Base-by-base conservation (phyloP, 1,140 invertebrate species). In the Polypedilum vanderplanki region DNA sequence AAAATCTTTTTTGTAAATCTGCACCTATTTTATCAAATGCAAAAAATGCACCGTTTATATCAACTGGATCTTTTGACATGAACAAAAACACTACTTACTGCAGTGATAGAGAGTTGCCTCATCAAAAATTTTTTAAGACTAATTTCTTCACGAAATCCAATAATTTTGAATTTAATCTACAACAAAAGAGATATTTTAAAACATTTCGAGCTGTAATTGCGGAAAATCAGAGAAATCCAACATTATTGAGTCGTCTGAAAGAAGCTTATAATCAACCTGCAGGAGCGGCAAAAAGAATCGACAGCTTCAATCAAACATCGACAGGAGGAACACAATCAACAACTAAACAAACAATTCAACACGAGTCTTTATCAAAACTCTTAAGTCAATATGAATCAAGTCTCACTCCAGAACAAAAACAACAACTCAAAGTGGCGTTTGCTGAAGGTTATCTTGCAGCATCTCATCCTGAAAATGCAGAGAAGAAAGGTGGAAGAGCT, bases 371-470 rank as follows among this genome's bases (percentile, higher is more conserved):
- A 17, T 83, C 80, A 75, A 78, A 81, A 74, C 77, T 83, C 74
- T 75, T 83, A 73, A 75, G 73, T 40, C 73, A 77, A 46, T 78
- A 79, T 12, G 83, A 82, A 74, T 78, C 79, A 40, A 79, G 80
- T 24, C 76, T 87, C 46, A 80, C 82, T 73, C 76, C 78, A 10
- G 84, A 76, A 73, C 81, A 93, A 79, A 87, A 90, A 77, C 87
- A 92, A 78, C 88, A 88, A 78, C 83, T 95, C 15, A 94, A 94
- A 85, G 86, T 94, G 77, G 93, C 94, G 0, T 97, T 96, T 84
- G 93, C 93, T 73, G 94, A 97, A 84, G 95, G 95, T 7, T 96
- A 96, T 82, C 79, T 92, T 73, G 88, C 92, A 70, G 92, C 81
- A n/a, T 20, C 24, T 15, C 81, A 78, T 79, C 84, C 84, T 75